Evolutionary conservation across 2,888 invertebrate species (phyloP), one percentile per base, ranked within the genome.

Genomic region (Hirtodrosophila histrioides): DNA sequence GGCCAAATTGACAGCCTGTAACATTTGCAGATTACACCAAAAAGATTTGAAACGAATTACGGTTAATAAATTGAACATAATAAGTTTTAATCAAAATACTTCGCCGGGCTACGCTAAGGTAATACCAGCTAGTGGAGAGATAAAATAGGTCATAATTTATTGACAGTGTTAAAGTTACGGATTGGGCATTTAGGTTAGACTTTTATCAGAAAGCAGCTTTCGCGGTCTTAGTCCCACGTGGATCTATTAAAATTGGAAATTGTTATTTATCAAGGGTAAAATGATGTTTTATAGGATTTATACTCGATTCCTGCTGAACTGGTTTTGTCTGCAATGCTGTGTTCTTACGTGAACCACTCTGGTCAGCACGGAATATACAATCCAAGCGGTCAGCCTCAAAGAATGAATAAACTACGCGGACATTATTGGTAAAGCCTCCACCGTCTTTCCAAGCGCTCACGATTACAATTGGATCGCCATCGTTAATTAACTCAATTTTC

Each of bases 371-470:
- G 9, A 80, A 67, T 1, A 85, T 60, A 33, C 83, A 85, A 4
- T 87, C 79, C 33, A 83, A 43, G 8, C 69, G 68, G n/a, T 89
- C 83, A 0, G 77, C 49, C 56, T 89, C 88, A 41, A 89, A 89
- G 56, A 83, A 89, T 29, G 88, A 96, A 90, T 93, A 97, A 94
- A 98, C 95, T 89, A 98, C 93, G 62, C 98, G 95, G 93, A 98
- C 94, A 81, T 98, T 98, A 93, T 98, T 98, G 86, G 98, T 98
- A 92, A 95, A 97, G 29, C 98, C 98, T 70, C 97, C 95, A 71
- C 98, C 98, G 89, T 96, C 95, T 89, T 95, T 95, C 98, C 98
- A 99, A 69, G 99, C 98, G 43, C 98, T 99, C 60, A 99, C 95
- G 37, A 98, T 94, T n/a, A 99, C 94, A 8, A 99, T 95, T 10